Evolutionary conservation across 1,140 invertebrate species (phyloP), one percentile per base, ranked within the genome.

Genomic region (Coenobita brevimanus): DNA sequence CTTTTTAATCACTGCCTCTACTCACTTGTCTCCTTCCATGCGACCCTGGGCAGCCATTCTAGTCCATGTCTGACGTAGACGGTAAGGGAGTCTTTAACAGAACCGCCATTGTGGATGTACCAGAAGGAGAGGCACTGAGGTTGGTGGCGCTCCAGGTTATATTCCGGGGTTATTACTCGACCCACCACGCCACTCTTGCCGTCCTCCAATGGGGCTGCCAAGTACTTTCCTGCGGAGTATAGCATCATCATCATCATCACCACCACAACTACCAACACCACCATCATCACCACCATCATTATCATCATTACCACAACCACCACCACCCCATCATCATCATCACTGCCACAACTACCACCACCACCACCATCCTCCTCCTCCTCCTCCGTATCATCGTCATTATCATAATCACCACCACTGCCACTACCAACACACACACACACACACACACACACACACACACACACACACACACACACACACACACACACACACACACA

Each of bases 51-150:
- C 27, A 76, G 75, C 24, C 41, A 6, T 6, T 2, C 21, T 0
- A 50, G 41, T 27, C 67, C 67, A 46, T 83, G 82, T n/a, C 33
- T 71, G 50, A 76, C 54, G 27, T 62, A 76, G 6, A 85, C 82
- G 6, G 46, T 38, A 1, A 85, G 54, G 13, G 50, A n/a, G 82
- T 85, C 82, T 50, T 76, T 85, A 21, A 38, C 64, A 30, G 71
- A 27, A 3, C 75, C n/a, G 30, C 82, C 82, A 41, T 85, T 85
- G 50, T 85, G 82, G 30, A 85, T 17, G 50, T 76, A 85, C 82
- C 82, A 85, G 33, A 76, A 85, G 33, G 71, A 57, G 24, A 76
- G 46, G 38, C 82, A 85, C 82, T 84, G 67, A 0, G 46, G 8
- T 27, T 84, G 33, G 46, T 73, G 21, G n/a, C 46, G n/a, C 41